These are phyloP conservation scores for Plectrocnemia conspersa DNA, from an alignment of 1,140 invertebrate species.

Conservation along the genomic window DNA sequence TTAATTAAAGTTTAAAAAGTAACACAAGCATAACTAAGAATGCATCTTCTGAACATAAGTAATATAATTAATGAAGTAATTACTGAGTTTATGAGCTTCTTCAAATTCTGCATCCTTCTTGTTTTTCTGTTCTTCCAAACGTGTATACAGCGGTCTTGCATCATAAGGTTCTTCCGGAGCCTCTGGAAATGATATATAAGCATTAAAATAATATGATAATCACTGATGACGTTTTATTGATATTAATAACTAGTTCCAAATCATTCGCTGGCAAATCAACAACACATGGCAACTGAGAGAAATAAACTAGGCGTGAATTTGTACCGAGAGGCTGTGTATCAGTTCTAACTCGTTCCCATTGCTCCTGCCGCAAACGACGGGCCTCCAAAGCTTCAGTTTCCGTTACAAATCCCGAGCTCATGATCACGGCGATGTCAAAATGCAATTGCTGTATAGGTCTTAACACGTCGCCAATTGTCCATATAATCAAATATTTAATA, in stretches of 20 bases:
- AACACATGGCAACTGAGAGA: too few relatives aligned
- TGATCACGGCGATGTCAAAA: constrained; percentile 44
- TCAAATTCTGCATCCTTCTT: constrained; percentile 91
- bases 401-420: constrained; percentile 86
- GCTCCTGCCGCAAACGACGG: constrained; percentile 74
- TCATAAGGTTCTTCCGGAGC: constrained; percentile 81
- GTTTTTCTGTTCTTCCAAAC: constrained; percentile 85
- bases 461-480: too few relatives aligned
- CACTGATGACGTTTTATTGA: too few relatives aligned
- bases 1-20: constrained; percentile 9
- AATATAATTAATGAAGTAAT: constrained; percentile 39
- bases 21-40: neutral
- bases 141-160: constrained; percentile 77
- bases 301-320: neutral
- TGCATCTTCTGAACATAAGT: too few relatives aligned
- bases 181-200: constrained; percentile 62
- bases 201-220: too few relatives aligned
- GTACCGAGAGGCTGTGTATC: constrained; percentile 82
- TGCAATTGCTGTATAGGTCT: too few relatives aligned
- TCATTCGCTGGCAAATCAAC: too few relatives aligned
- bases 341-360: constrained; percentile 90
- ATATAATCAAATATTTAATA: too few relatives aligned
- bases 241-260: too few relatives aligned
- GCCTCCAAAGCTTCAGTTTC: constrained; percentile 80
- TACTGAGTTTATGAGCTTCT: constrained; percentile 90